phyloP scores from a whole-genome alignment of 2,113 vertebrate species.

The Chloropsis cyanopogon region DNA sequence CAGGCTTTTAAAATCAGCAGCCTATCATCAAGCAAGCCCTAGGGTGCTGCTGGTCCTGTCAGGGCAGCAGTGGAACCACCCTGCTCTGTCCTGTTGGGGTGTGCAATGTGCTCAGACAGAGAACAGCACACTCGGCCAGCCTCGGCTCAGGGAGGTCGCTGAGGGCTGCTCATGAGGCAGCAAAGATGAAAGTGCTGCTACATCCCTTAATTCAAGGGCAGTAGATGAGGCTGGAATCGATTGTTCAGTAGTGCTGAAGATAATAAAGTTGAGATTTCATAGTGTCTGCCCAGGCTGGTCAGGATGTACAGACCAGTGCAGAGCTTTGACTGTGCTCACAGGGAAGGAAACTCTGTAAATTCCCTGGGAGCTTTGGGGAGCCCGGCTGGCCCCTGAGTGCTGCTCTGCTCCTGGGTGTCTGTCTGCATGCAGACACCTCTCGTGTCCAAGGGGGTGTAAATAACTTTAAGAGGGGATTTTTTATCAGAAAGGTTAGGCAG shows the following conservation, averaged over 20 bases:
- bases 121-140: accelerated
- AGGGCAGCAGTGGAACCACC: not conserved
- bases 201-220: not conserved
- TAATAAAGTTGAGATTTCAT: not conserved
- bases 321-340: not conserved
- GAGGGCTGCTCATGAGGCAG: not conserved
- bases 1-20: not conserved
- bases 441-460: not conserved
- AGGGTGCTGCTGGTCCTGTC: not conserved
- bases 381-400: not conserved
- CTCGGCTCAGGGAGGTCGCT: accelerated
- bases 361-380: not conserved
- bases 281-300: not conserved
- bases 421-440: not conserved
- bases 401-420: not conserved
- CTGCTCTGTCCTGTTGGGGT: not conserved
- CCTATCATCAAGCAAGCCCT: accelerated
- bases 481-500: not conserved
- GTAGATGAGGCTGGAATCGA: not conserved
- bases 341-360: not conserved
- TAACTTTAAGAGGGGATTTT: not conserved
- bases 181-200: not conserved
- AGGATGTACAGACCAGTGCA: not conserved
- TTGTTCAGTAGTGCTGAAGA: not conserved
- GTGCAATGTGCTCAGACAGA: not conserved